Base-by-base conservation (phyloP, 1,140 invertebrate species). In the Saccostrea glomerata region DNA sequence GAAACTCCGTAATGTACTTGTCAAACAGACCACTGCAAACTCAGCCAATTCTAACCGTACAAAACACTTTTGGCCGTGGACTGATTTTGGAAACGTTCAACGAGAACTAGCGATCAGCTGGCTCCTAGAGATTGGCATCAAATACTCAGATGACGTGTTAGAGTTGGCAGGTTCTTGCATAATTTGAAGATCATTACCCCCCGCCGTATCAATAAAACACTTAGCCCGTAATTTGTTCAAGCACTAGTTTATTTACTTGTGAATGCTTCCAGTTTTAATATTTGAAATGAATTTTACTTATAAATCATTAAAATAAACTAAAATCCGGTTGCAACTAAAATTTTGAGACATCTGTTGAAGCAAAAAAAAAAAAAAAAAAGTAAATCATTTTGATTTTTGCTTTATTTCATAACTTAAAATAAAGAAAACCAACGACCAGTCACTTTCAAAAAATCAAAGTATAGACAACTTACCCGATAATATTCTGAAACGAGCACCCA, bases 151-250 rank as follows among this genome's bases (percentile, higher is more conserved):
- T 77, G 70, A 17, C 70, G 70, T 77, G 70, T 77, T 77, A 77
- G 30, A 77, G 70, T 77, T 77, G 70, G 70, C 70, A 77, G 23
- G 70, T 77, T 77, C 25, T 25, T 77, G 70, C 13, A 30, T 12
- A 77, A 77, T 36, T 77, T 30, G 30, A 12, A 77, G 70, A 25
- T 5, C 70, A 77, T 77, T 77, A 77, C 70, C 70, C 70, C 70
- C 30, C 15, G 70, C 70, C 70, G 23, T 36, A 77, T 25, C 30
- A 25, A 77, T 77, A 77, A 17, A 77, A 11, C 25, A 77, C 70
- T 77, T 77, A 30, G 30, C 70, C 70, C 25, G 30, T 63, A 0
- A 63, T 63, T 63, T 17, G 17, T 63, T 63, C 58, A n/a, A 63
- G 58, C 17, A 20, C 30, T n/a, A 6, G 15, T 60, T 12, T 60